phyloP scores from a whole-genome alignment of 2,113 vertebrate species.

The Benthochromis sp. region DNA sequence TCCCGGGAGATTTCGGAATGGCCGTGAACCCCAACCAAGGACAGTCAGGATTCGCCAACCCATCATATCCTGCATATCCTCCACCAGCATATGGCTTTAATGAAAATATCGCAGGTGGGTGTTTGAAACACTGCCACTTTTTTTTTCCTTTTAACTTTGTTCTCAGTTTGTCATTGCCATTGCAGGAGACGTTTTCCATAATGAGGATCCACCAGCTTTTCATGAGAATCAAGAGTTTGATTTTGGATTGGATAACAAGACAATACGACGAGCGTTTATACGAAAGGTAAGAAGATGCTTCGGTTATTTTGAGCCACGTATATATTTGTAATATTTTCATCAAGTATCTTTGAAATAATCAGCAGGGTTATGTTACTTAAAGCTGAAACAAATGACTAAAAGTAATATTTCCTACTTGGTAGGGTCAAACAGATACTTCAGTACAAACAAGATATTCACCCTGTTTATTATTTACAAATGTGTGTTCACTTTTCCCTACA shows the following conservation, averaged over 20 bases:
- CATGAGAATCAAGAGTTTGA: slow-evolving; percentile 47
- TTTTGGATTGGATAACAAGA: slow-evolving; percentile 53
- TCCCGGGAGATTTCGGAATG: slow-evolving; percentile 10
- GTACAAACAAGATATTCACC: background rate
- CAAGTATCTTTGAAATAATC: background rate
- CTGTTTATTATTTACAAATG: background rate
- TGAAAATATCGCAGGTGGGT: background rate
- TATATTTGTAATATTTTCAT: background rate
- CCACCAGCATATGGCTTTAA: slow-evolving; percentile 4
- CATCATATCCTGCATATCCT: background rate
- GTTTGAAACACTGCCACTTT: background rate
- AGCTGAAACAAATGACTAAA: background rate
- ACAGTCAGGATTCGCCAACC: slow-evolving; percentile 11
- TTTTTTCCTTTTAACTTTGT: background rate
- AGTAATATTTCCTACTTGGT: background rate
- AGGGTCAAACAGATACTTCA: background rate
- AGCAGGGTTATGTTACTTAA: background rate
- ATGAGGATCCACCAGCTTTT: slow-evolving; percentile 45
- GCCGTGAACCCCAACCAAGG: background rate
- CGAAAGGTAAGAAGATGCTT: slow-evolving; percentile 35
- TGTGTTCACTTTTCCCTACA: slow-evolving; percentile 19
- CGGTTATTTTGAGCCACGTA: background rate
- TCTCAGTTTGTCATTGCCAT: background rate
- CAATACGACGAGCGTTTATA: slow-evolving; percentile 50
- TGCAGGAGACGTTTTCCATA: slow-evolving; percentile 12